Evolutionary conservation across 2,113 vertebrate species (phyloP), one percentile per base, ranked within the genome.

Genomic region (Epinephelus moara): DNA sequence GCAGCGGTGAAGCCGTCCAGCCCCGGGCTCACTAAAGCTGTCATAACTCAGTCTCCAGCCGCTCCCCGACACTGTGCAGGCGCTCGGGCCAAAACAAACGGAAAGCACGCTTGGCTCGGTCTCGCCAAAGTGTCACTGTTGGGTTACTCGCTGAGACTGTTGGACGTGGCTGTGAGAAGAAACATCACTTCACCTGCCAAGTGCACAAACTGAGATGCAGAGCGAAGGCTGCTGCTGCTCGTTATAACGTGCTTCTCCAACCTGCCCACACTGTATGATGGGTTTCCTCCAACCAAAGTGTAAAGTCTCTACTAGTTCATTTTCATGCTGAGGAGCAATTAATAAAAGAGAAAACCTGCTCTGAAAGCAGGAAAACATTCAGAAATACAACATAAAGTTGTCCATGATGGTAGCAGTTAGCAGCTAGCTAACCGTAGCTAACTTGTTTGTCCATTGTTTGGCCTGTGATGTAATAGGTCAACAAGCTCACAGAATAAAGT

Each of bases 1-100:
- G 25, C 73, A 18, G 60, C 23, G 1, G 9, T 27, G 57, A 78
- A 45, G 74, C 62, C 33, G 42, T 81, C 83, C 73, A 74, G 78
- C 78, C 9, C 57, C 25, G 17, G 9, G 14, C 74, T 62, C 82
- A 59, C 71, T 82, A 67, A 81, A 88, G 71, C 90, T 86, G 84
- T 88, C 88, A 88, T 70, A 81, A 80, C 66, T 80, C 3, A 18
- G 59, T 47, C 17, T 76, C 42, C 87, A 72, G 76, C 74, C 64
- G 27, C 7, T 57, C 45, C 2, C 4, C 14, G 25, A 85, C 64
- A 23, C 82, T 80, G 67, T 27, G 80, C 88, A 85, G 86, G 17
- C 40, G 37, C 80, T 6, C n/a, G 3, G 59, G 63, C 84, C 78
- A 85, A 88, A 74, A 72, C 84, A 82, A 84, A 84, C 62, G 40